Base-by-base conservation (phyloP, 2,888 invertebrate species). In the Sarcophaga carnaria region DNA sequence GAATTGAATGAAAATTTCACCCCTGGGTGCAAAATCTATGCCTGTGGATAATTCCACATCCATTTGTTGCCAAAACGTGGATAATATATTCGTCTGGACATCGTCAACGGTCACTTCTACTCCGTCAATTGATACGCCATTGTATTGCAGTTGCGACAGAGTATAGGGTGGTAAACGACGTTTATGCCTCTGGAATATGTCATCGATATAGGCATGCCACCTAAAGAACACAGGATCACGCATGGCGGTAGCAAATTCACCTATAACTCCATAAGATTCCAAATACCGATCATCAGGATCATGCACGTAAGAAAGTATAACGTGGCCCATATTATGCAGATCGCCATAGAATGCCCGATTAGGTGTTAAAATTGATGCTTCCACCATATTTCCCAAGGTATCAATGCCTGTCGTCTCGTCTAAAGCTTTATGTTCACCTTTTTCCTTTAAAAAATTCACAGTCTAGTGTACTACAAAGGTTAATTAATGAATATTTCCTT, bases 211-310 rank as follows among this genome's bases (percentile, higher is more conserved):
- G 0, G 96, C 95, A 91, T 98, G 97, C 97, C 96, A 97, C 91
- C 97, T 95, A 94, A 97, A 97, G 94, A 97, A 97, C 20, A 96
- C 94, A 0, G 97, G 97, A 93, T 98, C 98, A 2, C 97, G 94
- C 97, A 97, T 97, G 0, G 97, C 97, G 0, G 97, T 97, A 0
- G 97, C 95, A 0, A 96, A 95, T 91, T 97, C 97, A 0, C 97
- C 97, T 95, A 97, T 97, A 47, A 97, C 96, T 62, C 96, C 96
- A 90, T 96, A 96, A 70, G 95, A 95, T 93, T 97, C 97, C 96
- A 97, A 91, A 80, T 92, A 91, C 72, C 93, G 92, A 91, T 96
- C 95, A 92, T 97, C 97, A 0, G 97, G 97, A 92, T 98, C 97
- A 91, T 97, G 97, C 4, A 95, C 94, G 91, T 95, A 96, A 0